Base-by-base conservation (phyloP, 2,797 vertebrate species). In the Onychomys leucogaster region DNA sequence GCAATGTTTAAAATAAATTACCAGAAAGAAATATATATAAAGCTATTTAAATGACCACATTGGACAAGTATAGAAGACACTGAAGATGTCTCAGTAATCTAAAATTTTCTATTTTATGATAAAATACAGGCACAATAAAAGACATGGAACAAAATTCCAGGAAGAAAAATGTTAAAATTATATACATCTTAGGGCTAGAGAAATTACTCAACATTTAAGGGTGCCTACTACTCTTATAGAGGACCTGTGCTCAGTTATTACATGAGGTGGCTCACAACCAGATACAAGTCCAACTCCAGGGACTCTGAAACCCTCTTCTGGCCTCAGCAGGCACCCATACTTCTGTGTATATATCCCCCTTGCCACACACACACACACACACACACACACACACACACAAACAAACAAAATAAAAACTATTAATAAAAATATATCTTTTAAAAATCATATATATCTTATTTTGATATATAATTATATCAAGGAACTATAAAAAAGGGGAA, bases 1-100 rank as follows among this genome's bases (percentile, higher is more conserved):
- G 61, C 61, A 93, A 89, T 61, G 49, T 86, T 93, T 89, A 96
- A 95, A 94, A 75, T 94, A 19, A 77, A 32, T 73, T 96, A 23
- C 13, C 34, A 41, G 87, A 85, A 83, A 59, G 17, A 91, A 57
- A 83, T 82, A 57, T 43, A 89, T 63, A 71, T 67, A 94, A 87
- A 82, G 25, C 10, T 89, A 86, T 87, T 86, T 91, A 55, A 83
- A 96, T 85, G 46, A 61, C 6, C n/a, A 88, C 57, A 41, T 83
- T 94, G 77, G 46, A 63, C 69, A 96, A 94, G 3, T 10, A 67
- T 89, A 93, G 4, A 71, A 73, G 32, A 94, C 77, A 89, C 21
- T 91, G 10, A 55, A 94, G 8, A 65, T 86, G 5, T 61, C 67
- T 89, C 75, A 86, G 6, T 49, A 17, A 77, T n/a, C 43, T 89